Evolutionary conservation across 2,888 invertebrate genomes (phyloP).

Genomic region (Cremastinae sp.): DNA sequence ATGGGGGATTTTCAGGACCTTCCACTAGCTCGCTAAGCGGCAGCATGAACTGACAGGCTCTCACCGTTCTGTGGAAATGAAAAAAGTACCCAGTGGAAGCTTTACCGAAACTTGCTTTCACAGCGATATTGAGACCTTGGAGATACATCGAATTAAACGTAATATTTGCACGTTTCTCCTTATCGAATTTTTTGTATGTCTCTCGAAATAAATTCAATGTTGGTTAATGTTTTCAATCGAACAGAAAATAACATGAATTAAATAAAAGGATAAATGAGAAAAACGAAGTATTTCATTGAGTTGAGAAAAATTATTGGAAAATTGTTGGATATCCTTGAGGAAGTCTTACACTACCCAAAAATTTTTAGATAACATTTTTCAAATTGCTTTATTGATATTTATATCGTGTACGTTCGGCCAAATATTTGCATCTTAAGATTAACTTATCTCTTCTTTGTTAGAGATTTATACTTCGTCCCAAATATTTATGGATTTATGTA

Average conservation of each 20-base stretch:
- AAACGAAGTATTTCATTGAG: background rate
- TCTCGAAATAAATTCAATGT: conserved; percentile 57
- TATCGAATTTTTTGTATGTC: conserved; percentile 57
- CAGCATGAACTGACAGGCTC: conserved; percentile 71
- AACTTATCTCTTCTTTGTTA: background rate
- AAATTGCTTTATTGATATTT: conserved; percentile 14
- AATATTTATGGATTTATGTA: background rate
- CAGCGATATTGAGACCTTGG: conserved; percentile 52
- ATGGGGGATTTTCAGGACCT: conserved; percentile 77
- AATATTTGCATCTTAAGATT: conserved; percentile 9
- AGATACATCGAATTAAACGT: conserved; percentile 35
- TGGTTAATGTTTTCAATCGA: conserved; percentile 35
- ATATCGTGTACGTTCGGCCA: background rate
- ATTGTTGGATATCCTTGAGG: too few species aligned
- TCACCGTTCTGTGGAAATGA: conserved; percentile 69
- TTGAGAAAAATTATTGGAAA: background rate
- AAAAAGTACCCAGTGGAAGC: conserved; percentile 62
- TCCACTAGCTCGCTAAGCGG: conserved; percentile 73
- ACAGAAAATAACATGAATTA: conserved; percentile 23
- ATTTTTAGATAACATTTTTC: conserved; percentile 23
- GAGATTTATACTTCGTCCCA: background rate
- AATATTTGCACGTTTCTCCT: conserved; percentile 18
- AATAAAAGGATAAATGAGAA: background rate
- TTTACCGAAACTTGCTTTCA: conserved; percentile 39
- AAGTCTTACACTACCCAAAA: background rate